Evolutionary conservation across 1,140 invertebrate species (phyloP).

Genomic region (Asbolus verrucosus): DNA sequence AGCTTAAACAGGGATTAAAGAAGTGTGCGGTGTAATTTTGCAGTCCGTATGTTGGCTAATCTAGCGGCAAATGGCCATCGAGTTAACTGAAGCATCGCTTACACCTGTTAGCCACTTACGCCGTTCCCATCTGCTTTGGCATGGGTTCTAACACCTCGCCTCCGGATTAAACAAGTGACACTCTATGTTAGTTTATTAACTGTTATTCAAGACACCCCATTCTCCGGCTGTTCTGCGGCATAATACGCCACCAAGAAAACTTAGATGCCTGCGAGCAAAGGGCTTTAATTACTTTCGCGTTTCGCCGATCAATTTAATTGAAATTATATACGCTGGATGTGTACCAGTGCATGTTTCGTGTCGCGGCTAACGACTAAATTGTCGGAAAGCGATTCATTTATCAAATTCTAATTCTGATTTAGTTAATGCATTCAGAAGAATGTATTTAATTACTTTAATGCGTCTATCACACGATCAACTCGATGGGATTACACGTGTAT

Average conservation of each 20-base stretch:
- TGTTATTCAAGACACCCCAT: conserved; percentile 21
- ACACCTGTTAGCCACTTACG: conserved; percentile 54
- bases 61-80: conserved; percentile 51
- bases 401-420: conserved; percentile 45
- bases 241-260: conserved; percentile 37
- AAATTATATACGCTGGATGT: conserved; percentile 45
- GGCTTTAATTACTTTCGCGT: conserved; percentile 42
- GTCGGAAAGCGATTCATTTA: conserved; percentile 43
- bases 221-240: conserved; percentile 32
- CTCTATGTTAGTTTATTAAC: conserved; percentile 43
- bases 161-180: conserved; percentile 45
- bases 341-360: conserved; percentile 33
- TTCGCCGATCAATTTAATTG: conserved; percentile 45
- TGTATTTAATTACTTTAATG: conserved; percentile 43
- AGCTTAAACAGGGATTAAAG: conserved; percentile 39
- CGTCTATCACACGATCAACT: too few relatives aligned
- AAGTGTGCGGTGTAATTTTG: conserved; percentile 47
- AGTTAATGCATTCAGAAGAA: conserved; percentile 36
- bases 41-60: conserved; percentile 54
- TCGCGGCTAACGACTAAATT: conserved; percentile 24
- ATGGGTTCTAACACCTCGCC: conserved; percentile 37
- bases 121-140: conserved; percentile 46
- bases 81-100: conserved; percentile 50
- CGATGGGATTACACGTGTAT: too few relatives aligned
- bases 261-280: conserved; percentile 35